Base-by-base conservation (phyloP, 1,140 invertebrate species). In the Eriocheir sinensis region DNA sequence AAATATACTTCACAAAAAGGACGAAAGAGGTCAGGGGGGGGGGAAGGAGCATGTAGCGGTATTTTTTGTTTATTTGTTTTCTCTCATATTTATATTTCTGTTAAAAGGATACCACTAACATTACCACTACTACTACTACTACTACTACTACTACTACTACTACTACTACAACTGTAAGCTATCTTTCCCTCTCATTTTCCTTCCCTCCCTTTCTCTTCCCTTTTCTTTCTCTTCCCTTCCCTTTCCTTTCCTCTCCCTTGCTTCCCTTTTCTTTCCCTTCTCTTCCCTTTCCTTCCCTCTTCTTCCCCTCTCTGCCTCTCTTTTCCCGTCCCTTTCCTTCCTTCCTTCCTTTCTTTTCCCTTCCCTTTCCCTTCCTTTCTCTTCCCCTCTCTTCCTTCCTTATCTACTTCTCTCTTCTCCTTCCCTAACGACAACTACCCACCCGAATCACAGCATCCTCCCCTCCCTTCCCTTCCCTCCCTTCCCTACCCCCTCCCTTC, bases 221-320 rank as follows among this genome's bases (percentile, higher is more conserved):
- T 8, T 81, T 8, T 81, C 80, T 81, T 72, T 15, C 60, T 91
- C 72, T 27, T 38, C 80, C 60, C 36, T 41, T 91, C 90, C 60
- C 90, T 44, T 60, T 36, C 60, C 32, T 0, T 17, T 34, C 34
- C 30, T 44, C 32, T n/a, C 36, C 40, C 40, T 21, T 36, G 17
- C 0, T 15, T 41, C 40, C 27, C n/a, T 44, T 41, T 89, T 21
- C 12, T 30, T 48, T 41, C 41, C 21, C 30, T 44, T 2, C 32
- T 41, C 32, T 12, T 89, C n/a, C 6, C n/a, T 0, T 0, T 38
- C 34, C n/a, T n/a, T 1, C 27, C 17, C 40, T 12, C 12, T 0
- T 81, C n/a, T 30, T 81, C 34, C 8, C 34, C 80, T n/a, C 34
- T n/a, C n/a, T n/a, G n/a, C n/a, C n/a, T n/a, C n/a, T 27, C 34